Base-by-base conservation (phyloP, 2,797 vertebrate species). In the Coranthus polyacanthus region DNA sequence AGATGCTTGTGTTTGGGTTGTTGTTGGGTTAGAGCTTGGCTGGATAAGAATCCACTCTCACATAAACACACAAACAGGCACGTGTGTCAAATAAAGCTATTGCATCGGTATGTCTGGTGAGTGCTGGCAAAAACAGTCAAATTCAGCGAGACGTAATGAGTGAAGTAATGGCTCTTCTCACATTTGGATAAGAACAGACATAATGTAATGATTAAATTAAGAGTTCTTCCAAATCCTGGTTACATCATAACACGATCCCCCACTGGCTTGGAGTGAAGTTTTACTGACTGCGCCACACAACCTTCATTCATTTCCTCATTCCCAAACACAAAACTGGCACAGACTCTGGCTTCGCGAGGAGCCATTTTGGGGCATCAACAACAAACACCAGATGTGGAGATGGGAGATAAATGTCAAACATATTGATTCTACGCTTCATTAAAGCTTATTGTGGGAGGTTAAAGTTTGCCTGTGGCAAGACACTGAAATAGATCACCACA, bases 331-430 rank as follows among this genome's bases (percentile, higher is more conserved):
- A 70, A 84, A 83, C 71, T 88, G 87, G 76, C 83, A 80, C 55
- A 77, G 42, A 78, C 57, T 47, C 32, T 4, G 65, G 81, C 72
- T 85, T 85, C 67, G 68, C 57, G 71, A 84, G 86, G 85, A 83
- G 72, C 68, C 80, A 75, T 88, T 88, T 90, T 82, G 72, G 78
- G 82, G 78, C 82, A 87, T 85, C 75, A 75, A 84, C 70, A 84
- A 88, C 77, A 89, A 91, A 89, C 85, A 89, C 81, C 88, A 90
- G 87, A 92, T 88, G 88, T 88, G 77, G 70, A 85, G 74, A 88
- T 51, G 68, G 69, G 72, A 88, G 83, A 89, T 69, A 80, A 88
- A 86, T 88, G 85, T 80, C 88, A 86, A 87, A 85, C 85, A 88
- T 85, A 86, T 82, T 88, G 80, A 84, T 73, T 83, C 65, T 74